Evolutionary conservation across 1,140 invertebrate genomes (phyloP), one percentile per base, ranked within the genome.

Genomic region (Drosophila parvula): DNA sequence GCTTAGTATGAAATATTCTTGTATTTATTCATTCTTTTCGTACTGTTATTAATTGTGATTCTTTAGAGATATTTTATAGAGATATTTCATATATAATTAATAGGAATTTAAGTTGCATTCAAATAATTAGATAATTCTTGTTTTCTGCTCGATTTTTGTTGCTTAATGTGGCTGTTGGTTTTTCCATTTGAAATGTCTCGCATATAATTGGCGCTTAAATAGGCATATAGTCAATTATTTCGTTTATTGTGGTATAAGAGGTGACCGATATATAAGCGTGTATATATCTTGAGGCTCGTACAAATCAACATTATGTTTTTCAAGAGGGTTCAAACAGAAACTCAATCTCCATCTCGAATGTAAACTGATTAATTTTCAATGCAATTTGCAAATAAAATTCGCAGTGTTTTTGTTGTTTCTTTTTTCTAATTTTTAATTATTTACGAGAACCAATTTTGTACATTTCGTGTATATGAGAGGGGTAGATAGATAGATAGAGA

Each of bases 61-160:
- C 75, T 74, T 88, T 79, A 84, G 82, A 81, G 78, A 88, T 88
- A 79, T 86, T 89, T 81, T 59, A 81, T 81, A 84, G 75, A 82
- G 79, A 88, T 89, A 86, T 84, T 84, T 79, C 65, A 69, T 79
- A 84, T 89, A 89, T 89, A 89, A 89, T 89, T 89, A 89, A 89
- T 89, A 89, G 84, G 84, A 89, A 89, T 89, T 89, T 78, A 89
- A 89, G 84, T 89, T 89, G 80, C 84, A 69, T 89, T 89, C 74
- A 89, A 89, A 89, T 89, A 89, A 88, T 89, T 68, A 62, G 47
- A 74, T 74, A 74, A 74, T 74, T 73, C 32, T 51, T 74, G 62
- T 41, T 47, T 71, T 74, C 43, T 40, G 68, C 68, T 75, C 22
- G 45, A 51, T 65, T 65, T 57, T 36, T 75, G 80, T 43, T 68